Conservation (phyloP, 2,888 invertebrate species). For the Scelioninae gen. 2 region DNA sequence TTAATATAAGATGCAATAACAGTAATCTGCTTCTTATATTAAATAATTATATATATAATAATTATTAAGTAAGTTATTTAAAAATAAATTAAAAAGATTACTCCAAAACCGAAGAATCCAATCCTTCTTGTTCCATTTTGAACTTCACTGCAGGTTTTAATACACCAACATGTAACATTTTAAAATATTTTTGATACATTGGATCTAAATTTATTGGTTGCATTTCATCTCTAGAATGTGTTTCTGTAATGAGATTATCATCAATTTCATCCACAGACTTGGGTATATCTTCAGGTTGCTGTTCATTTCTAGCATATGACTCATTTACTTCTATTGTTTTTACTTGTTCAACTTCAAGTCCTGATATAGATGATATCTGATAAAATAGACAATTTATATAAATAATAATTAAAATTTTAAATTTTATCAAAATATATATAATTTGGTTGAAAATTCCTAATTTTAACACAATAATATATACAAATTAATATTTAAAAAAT, state of each 20-base stretch:
- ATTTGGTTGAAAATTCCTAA: no score
- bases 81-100: constrained; percentile 66
- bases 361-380: constrained; percentile 79
- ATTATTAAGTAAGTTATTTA: background rate
- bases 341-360: constrained; percentile 70
- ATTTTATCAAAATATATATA: no score
- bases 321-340: constrained; percentile 38
- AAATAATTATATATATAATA: background rate
- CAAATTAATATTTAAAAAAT: no score
- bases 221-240: constrained; percentile 53
- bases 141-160: constrained; percentile 87
- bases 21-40: no score
- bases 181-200: constrained; percentile 86
- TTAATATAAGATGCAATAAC: no score
- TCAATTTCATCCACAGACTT: constrained; percentile 64
- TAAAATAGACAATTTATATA: constrained; percentile 41
- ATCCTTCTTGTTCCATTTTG: constrained; percentile 89
- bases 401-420: no score
- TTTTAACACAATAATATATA: no score
- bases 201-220: constrained; percentile 77
- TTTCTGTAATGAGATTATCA: constrained; percentile 41
- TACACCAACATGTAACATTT: constrained; percentile 93
- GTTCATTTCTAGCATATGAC: constrained; percentile 57
- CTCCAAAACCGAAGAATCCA: constrained; percentile 85
- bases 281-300: constrained; percentile 30